A percentile compares a stretch with the other conserved stretches of the same genome.
Conservation (phyloP, 2,113 vertebrate genomes). For the Herpailurus yagouaroundi region DNA sequence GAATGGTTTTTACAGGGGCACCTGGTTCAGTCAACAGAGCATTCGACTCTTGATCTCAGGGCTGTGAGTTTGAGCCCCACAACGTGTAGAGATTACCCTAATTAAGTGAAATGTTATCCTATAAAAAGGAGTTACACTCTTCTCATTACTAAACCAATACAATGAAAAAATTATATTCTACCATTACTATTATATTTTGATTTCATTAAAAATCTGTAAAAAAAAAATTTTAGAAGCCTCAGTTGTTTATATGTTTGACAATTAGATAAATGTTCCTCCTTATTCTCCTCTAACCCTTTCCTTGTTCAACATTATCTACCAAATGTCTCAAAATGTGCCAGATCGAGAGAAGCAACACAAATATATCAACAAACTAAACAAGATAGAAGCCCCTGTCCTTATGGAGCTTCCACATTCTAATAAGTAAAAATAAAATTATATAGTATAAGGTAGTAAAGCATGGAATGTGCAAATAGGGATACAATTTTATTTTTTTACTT, state of each 20-base stretch:
- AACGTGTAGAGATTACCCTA: not conserved
- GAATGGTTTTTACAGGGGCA: not conserved
- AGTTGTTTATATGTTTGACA: not conserved
- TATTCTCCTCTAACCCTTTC: not conserved
- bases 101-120: not conserved
- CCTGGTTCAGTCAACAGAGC: not conserved
- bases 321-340: not conserved
- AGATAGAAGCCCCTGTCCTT: not conserved
- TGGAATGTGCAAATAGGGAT: not conserved
- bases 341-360: not conserved
- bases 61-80: not conserved
- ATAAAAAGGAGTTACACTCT: constrained; percentile 18
- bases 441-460: not conserved
- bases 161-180: not conserved
- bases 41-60: not conserved
- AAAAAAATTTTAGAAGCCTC: not conserved
- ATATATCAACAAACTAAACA: not conserved
- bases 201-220: not conserved
- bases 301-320: not conserved
- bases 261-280: not conserved
- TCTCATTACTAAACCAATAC: not conserved
- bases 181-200: not conserved
- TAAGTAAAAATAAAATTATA: not conserved
- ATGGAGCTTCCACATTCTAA: not conserved
- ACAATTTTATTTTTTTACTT: not conserved